These are phyloP conservation scores for Atrichornis clamosus DNA, from an alignment of 2,113 vertebrate species.

Conservation along the genomic window DNA sequence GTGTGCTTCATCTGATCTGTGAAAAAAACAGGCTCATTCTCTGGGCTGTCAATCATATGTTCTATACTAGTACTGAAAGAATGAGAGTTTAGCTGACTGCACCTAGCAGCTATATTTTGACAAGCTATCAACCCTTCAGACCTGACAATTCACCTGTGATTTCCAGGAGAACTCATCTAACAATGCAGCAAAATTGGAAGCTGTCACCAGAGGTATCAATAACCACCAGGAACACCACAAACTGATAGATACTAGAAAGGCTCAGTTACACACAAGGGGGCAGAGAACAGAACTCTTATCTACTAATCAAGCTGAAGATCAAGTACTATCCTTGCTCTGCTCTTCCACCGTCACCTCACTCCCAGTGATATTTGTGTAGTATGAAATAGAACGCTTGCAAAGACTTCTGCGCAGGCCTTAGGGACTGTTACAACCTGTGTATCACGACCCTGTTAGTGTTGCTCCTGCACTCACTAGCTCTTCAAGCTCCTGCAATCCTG, in stretches of 20 bases:
- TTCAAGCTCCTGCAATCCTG: neutral
- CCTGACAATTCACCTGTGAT: neutral
- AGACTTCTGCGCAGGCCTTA: neutral
- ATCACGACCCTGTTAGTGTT: neutral
- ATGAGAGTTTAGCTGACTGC: neutral
- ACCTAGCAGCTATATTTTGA: conserved; percentile 10
- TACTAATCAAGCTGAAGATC: neutral
- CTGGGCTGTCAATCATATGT: neutral
- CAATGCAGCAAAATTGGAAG: neutral
- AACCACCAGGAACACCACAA: neutral
- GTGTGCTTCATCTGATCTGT: neutral
- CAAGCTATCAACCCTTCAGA: conserved; percentile 15
- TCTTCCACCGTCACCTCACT: neutral
- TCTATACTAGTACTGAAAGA: neutral
- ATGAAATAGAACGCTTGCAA: neutral
- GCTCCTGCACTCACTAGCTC: neutral
- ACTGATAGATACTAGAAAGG: neutral
- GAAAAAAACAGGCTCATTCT: neutral
- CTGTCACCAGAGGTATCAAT: neutral
- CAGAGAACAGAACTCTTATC: neutral
- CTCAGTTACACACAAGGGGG: neutral
- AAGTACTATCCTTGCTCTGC: neutral
- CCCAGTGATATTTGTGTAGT: neutral
- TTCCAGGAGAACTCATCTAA: neutral
- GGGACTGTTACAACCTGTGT: neutral